Evolutionary conservation across 2,113 vertebrate species (phyloP), one percentile per base, ranked within the genome.

Genomic region (Vidua macroura): DNA sequence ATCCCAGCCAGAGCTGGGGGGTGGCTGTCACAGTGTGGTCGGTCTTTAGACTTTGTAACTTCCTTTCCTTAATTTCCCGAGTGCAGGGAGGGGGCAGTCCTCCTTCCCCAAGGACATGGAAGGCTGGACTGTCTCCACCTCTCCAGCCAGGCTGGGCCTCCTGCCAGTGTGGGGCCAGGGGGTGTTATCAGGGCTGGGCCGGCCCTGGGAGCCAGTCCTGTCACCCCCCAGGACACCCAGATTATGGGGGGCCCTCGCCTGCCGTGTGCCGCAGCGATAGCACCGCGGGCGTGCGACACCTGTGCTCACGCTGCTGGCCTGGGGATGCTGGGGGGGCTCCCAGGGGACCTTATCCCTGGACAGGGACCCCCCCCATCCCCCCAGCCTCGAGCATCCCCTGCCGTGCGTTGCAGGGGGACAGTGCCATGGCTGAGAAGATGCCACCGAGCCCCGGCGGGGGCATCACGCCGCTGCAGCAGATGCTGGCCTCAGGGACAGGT

Each of bases 381-480:
- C 18, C 14, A 0, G 46, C 51, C 68, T 60, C 2, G 0, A 82
- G 70, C 86, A 48, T 64, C 81, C 41, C n/a, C 7, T 7, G 0
- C n/a, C 1, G 0, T 95, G 27, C 70, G 0, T 97, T 95, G 74
- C 97, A 99, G 98, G 96, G 94, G 72, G 79, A 49, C 97, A 6
- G 33, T 30, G 91, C 96, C 96, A 99, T 99, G 99, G 98, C 96
- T 13, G 98, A 98, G 81, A 97, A 96, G 96, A 33, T 55, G 1
- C 48, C 74, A 13, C 79, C 86, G 13, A 55, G 83, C 59, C 70
- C 97, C 3, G 49, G 92, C 2, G 94, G 95, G 91, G 98, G 97
- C 82, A 99, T 99, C 78, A 99, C 99, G 30, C 99, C 98, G 1
- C 87, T 99, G 96, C 99, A 99, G 94, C 99, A 99, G 96, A 99